phyloP scores from a whole-genome alignment of 1,140 invertebrate species.

The Seison nebaliae region DNA sequence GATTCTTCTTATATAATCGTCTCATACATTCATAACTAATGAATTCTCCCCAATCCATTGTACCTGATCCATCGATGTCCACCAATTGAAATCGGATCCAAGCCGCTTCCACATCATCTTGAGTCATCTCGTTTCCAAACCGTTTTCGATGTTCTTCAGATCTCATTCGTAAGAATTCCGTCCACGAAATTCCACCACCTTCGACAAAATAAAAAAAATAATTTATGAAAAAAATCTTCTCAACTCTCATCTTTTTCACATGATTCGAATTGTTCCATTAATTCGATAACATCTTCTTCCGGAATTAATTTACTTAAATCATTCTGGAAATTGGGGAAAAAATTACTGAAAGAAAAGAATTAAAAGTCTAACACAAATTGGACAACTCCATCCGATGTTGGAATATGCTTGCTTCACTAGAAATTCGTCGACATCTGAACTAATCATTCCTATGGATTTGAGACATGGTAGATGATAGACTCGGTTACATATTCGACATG shows the following conservation, averaged over 20 bases:
- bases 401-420: constrained; percentile 4
- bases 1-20: constrained; percentile 1
- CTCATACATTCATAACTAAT: constrained; percentile 10
- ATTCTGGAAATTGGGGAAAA: neutral
- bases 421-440: constrained; percentile 2
- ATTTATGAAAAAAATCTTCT: neutral
- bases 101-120: constrained; percentile 6
- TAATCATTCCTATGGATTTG: constrained; percentile 2
- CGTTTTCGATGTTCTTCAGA: constrained; percentile 4
- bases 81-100: constrained; percentile 3
- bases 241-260: constrained; percentile 6
- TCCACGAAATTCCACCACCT: constrained; percentile 6
- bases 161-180: constrained; percentile 9
- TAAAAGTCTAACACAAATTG: constrained; percentile 1
- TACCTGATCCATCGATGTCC: constrained; percentile 5
- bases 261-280: constrained; percentile 10
- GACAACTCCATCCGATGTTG: constrained; percentile 9
- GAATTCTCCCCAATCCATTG: constrained; percentile 9
- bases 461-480: constrained; percentile 6
- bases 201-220: neutral
- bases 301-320: constrained; percentile 6
- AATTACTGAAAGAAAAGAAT: neutral
- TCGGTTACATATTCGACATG: constrained; percentile 7
- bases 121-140: constrained; percentile 7
- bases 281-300: constrained; percentile 4